Conservation (phyloP, 2,797 vertebrate genomes). For the Vultur gryphus region DNA sequence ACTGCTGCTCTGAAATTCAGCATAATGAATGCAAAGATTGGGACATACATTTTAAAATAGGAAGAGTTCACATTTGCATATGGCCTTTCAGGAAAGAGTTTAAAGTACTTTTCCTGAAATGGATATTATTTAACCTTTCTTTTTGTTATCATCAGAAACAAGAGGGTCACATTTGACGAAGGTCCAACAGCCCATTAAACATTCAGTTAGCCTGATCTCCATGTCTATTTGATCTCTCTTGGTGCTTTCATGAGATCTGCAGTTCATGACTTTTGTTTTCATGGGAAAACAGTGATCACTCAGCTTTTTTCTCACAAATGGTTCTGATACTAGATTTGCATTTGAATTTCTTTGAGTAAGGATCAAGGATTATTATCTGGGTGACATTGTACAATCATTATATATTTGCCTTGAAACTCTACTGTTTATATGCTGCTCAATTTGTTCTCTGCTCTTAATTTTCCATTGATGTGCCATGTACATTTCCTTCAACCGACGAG, state of each 20-base stretch:
- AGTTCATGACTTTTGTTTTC: neutral
- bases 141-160: neutral
- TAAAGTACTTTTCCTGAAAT: neutral
- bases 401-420: neutral
- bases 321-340: neutral
- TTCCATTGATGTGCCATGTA: neutral
- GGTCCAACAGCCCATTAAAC: neutral
- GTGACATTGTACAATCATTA: neutral
- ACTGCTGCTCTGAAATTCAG: neutral
- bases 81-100: neutral
- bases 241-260: neutral
- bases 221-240: neutral
- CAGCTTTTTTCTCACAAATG: neutral
- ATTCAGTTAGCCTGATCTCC: neutral
- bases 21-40: neutral
- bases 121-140: neutral
- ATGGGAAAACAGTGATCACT: neutral
- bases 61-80: neutral
- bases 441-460: neutral
- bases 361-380: neutral
- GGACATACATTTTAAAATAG: neutral
- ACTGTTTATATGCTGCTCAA: neutral
- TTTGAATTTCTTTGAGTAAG: neutral
- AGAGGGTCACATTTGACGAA: neutral
- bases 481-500: neutral